A percentile compares a stretch with the other conserved stretches of the same genome.
These are phyloP conservation scores for Oasisia sp. DNA, from an alignment of 2,888 invertebrate species.

Conservation along the genomic window DNA sequence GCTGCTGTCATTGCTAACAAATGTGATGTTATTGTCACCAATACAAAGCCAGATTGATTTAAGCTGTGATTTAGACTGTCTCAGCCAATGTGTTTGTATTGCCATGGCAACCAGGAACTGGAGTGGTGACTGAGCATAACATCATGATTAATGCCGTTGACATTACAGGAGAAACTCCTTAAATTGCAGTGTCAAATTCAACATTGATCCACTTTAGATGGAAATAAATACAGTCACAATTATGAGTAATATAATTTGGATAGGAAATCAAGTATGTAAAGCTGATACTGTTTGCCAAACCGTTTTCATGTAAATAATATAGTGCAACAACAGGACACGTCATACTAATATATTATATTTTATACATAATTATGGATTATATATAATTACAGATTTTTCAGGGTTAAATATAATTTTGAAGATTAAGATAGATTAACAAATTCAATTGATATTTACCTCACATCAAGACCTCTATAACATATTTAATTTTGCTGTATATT, in stretches of 20 bases:
- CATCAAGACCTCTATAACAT: neutral
- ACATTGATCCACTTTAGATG: neutral
- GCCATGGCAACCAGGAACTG: neutral
- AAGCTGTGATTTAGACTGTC: neutral
- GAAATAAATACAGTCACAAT: neutral
- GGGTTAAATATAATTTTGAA: no score
- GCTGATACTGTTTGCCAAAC: neutral
- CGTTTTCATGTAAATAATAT: neutral
- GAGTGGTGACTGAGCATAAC: neutral
- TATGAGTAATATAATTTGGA: neutral
- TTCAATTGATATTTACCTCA: neutral
- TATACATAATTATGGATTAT: neutral
- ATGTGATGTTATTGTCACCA: constrained; percentile 2
- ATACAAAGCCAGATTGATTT: constrained; percentile 3
- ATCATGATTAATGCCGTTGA: neutral
- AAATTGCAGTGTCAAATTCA: neutral
- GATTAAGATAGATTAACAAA: no score
- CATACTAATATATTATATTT: no score
- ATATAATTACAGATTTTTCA: neutral
- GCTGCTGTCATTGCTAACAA: neutral
- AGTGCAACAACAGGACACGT: neutral
- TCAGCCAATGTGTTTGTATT: neutral
- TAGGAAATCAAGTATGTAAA: neutral
- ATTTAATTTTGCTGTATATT: neutral
- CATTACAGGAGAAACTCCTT: neutral